Evolutionary conservation across 2,888 invertebrate species (phyloP), one percentile per base, ranked within the genome.

Genomic region (Caenorhabditis sp.): DNA sequence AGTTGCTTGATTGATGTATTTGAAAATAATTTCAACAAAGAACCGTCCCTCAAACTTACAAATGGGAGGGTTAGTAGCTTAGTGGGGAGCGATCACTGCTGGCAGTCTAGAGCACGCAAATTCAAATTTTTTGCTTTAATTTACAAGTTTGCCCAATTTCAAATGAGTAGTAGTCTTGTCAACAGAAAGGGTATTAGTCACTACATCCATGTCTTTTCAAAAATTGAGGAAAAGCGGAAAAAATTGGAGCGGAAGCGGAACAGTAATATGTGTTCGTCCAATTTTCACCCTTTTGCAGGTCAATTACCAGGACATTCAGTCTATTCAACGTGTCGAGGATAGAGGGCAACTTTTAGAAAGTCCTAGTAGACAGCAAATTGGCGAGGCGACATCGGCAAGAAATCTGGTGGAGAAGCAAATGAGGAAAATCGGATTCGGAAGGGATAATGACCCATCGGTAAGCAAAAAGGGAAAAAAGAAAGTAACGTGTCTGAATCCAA

Each of bases 321-420:
- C 32, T 32, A 32, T 9, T 4, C 32, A 55, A 26, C 62, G 24
- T 37, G 37, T 62, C 69, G 77, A 69, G 47, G 62, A 47, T 18
- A 9, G 11, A 26, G 24, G 26, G 20, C 26, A 47, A 50, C 32
- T 20, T 47, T 55, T 64, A 13, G 20, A 22, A 61, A 67, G 53
- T 32, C 18, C 26, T 18, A 44, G 18, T 28, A 13, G 28, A 40
- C 40, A 64, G 40, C 55, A 37, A 58, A 53, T n/a, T 37, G 22
- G 18, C 35, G 35, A 40, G 55, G 67, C 53, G 20, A 58, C 40
- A 3, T 67, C 80, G 4, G 60, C 81, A 20, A 61, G 51, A 4
- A 77, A 62, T 61, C n/a, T 80, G 18, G 81, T 82, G 18, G 81
- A 82, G 40, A 28, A 50, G n/a, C 81, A 82, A n/a, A 82, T 77